Evolutionary conservation across 2,888 invertebrate species (phyloP).

Genomic region (Synergus itoensis): DNA sequence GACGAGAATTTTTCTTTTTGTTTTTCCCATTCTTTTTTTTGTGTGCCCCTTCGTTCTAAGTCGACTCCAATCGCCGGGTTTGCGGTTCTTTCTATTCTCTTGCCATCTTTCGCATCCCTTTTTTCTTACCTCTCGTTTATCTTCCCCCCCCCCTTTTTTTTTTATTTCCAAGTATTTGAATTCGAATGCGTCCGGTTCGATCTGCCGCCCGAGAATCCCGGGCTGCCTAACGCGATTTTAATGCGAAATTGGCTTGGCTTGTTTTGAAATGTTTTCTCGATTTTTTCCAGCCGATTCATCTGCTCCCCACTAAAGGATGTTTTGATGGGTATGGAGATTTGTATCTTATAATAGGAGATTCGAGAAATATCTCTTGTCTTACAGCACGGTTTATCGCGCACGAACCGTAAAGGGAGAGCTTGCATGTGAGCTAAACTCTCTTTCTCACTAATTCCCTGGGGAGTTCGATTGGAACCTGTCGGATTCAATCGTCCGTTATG

Average conservation of each 20-base stretch:
- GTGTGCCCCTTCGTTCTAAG: slow-evolving; percentile 9
- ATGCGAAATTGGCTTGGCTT: slow-evolving; percentile 22
- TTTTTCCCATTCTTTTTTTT: slow-evolving; percentile 46
- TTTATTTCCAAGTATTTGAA: slow-evolving; percentile 32
- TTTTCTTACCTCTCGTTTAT: slow-evolving; percentile 41
- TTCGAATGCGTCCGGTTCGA: slow-evolving; percentile 23
- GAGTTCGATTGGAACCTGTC: slow-evolving; percentile 38
- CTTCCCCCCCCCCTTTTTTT: slow-evolving; percentile 30
- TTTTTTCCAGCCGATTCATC: not conserved
- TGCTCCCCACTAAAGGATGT: not conserved
- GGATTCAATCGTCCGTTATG: slow-evolving; percentile 41
- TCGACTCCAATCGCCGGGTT: slow-evolving; percentile 18
- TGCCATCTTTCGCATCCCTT: slow-evolving; percentile 36
- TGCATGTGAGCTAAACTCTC: slow-evolving; percentile 26
- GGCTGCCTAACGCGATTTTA: slow-evolving; percentile 15
- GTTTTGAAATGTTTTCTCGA: not conserved
- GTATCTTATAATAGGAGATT: not conserved
- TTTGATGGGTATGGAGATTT: not conserved
- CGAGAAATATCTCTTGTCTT: not conserved
- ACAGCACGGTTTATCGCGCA: not conserved
- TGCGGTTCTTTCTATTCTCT: slow-evolving; percentile 21
- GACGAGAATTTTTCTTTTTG: not conserved
- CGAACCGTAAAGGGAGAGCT: slow-evolving; percentile 5
- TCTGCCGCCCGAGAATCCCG: not conserved
- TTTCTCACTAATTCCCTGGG: slow-evolving; percentile 39